These are phyloP conservation scores for Acromyrmex heyeri DNA, from an alignment of 1,140 invertebrate genomes.

Conservation along the genomic window DNA sequence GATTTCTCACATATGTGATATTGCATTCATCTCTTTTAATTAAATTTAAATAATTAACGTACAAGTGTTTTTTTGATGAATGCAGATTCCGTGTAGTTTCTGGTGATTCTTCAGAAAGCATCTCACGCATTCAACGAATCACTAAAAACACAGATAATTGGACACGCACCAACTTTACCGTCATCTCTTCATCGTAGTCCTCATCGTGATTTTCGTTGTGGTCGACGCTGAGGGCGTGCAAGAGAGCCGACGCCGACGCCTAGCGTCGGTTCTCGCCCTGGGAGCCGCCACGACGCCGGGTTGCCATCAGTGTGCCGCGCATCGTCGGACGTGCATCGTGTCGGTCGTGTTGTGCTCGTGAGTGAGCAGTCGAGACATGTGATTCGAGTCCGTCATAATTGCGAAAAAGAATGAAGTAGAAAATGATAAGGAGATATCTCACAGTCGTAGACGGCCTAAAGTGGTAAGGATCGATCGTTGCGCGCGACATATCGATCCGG, in stretches of 20 bases:
- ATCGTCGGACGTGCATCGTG: slow-evolving; percentile 66
- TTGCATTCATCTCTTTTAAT: background rate
- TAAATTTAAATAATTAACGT: background rate
- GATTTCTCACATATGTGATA: background rate
- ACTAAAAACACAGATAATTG: slow-evolving; percentile 43
- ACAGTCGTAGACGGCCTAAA: slow-evolving; percentile 45
- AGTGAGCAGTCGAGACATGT: slow-evolving; percentile 30
- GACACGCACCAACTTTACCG: slow-evolving; percentile 65
- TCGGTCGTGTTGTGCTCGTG: slow-evolving; percentile 14
- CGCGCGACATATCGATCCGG: slow-evolving; percentile 9
- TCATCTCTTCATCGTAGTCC: slow-evolving; percentile 46
- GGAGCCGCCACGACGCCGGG: slow-evolving; percentile 46
- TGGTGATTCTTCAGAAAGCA: slow-evolving; percentile 13
- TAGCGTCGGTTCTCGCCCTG: slow-evolving; percentile 61
- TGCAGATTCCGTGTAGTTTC: background rate
- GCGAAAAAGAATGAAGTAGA: slow-evolving; percentile 11
- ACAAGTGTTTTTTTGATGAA: background rate
- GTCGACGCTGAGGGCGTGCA: slow-evolving; percentile 47
- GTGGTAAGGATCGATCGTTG: slow-evolving; percentile 61
- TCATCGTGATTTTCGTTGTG: slow-evolving; percentile 32
- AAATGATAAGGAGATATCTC: slow-evolving; percentile 44
- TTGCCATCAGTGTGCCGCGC: slow-evolving; percentile 71
- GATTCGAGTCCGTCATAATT: slow-evolving; percentile 12
- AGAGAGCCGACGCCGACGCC: slow-evolving; percentile 70
- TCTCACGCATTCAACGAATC: slow-evolving; percentile 9